phyloP scores from a whole-genome alignment of 2,888 invertebrate genomes.

The Suillia variegata region DNA sequence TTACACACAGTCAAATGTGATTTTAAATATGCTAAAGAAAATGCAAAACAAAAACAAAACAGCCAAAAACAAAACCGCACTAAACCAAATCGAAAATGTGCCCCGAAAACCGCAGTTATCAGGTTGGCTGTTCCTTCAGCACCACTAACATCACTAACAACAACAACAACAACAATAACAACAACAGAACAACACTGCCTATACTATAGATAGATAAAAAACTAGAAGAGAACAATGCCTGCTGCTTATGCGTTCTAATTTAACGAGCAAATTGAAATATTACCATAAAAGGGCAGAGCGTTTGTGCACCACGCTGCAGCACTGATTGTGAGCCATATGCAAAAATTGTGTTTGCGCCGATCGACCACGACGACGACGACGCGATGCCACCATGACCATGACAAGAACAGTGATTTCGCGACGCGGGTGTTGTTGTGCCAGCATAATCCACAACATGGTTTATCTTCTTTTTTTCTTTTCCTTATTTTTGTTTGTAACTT shows the following conservation, averaged over 20 bases:
- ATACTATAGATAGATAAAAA: no score
- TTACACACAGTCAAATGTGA: not conserved
- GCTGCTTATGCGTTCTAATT: conserved; percentile 42
- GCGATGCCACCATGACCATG: not conserved
- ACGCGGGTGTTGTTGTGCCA: no score
- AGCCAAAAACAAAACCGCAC: not conserved
- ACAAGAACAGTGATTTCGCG: no score
- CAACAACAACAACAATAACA: not conserved
- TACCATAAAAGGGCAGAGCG: conserved; percentile 46
- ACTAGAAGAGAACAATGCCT: not conserved
- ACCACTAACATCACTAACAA: not conserved
- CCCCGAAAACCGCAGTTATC: not conserved
- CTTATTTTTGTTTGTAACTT: no score
- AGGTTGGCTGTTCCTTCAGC: not conserved
- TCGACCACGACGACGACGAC: no score
- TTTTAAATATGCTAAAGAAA: not conserved
- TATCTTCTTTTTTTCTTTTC: no score
- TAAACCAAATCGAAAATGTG: not conserved
- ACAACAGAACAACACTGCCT: not conserved
- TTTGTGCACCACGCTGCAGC: no score
- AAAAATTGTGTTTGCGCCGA: no score
- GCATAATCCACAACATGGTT: no score
- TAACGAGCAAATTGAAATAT: conserved; percentile 50
- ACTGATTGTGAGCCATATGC: not conserved
- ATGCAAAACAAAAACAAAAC: no score